A percentile compares a stretch with the other conserved stretches of the same genome.
phyloP scores from a whole-genome alignment of 2,888 invertebrate species.

The Cantharis rustica region DNA sequence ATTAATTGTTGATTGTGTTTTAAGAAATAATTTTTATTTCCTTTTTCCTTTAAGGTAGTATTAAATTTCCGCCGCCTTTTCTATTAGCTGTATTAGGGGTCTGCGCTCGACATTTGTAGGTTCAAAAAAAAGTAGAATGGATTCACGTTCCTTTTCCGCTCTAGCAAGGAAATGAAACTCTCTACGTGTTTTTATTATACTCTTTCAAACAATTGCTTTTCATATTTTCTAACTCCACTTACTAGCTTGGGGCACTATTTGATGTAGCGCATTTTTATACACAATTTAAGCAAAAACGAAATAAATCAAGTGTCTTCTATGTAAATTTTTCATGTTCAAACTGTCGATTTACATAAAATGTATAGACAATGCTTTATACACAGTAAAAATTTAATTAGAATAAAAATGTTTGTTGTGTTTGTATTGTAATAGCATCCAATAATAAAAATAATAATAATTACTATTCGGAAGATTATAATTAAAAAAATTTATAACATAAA shows the following conservation, averaged over 20 bases:
- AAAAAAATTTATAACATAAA: neutral
- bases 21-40: conserved; percentile 23
- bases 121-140: conserved; percentile 20
- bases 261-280: neutral
- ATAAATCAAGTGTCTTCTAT: neutral
- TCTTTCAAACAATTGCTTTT: conserved; percentile 30
- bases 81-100: conserved; percentile 23
- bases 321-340: neutral
- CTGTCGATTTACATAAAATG: neutral
- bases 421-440: no score
- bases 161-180: conserved; percentile 27
- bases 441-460: no score
- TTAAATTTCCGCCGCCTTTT: conserved; percentile 27
- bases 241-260: neutral
- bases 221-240: conserved; percentile 23
- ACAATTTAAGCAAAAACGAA: neutral
- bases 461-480: neutral
- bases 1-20: conserved; percentile 17
- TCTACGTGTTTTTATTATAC: conserved; percentile 31
- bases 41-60: conserved; percentile 9
- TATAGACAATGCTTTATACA: neutral
- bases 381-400: neutral
- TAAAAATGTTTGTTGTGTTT: neutral
- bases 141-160: conserved; percentile 26
- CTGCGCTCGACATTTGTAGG: conserved; percentile 21